Evolutionary conservation across 2,797 vertebrate genomes (phyloP), one percentile per base, ranked within the genome.

Genomic region (Muscicapa striata): DNA sequence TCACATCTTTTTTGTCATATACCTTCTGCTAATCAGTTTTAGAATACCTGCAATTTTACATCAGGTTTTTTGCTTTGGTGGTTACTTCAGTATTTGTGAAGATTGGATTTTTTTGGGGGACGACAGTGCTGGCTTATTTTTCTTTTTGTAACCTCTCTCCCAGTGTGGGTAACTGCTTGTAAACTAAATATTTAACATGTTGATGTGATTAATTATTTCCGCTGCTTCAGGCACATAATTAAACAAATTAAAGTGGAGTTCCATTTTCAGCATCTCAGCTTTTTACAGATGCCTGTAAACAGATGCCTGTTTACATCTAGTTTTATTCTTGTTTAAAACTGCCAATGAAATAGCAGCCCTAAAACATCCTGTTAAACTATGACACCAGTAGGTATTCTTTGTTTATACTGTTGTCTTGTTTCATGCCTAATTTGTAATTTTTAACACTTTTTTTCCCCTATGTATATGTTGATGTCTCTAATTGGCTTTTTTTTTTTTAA

Each of bases 51-150:
- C 10, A 14, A 48, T 67, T 90, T 93, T 59, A 38, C 32, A 78
- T 43, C 46, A 78, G 27, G 4, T 49, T 93, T 32, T 23, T 85
- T 89, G 45, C 43, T 58, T 62, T 57, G 18, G 7, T 13, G 22
- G 57, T 61, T 84, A 48, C 41, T 52, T 77, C 30, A 69, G 0
- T 82, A 67, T 55, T 82, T 91, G 41, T 54, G 24, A 74, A 79
- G 19, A 58, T 4, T 9, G 10, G 22, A 30, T 8, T 57, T 78
- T 41, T 15, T 3, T 3, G 9, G 5, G 2, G 5, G 2, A 6
- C 32, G 36, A 26, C n/a, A 43, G 15, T 80, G 20, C 41, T 66
- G 34, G 9, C 11, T 70, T 87, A 22, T 46, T n/a, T 10, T 62
- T 76, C 27, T 72, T 84, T 49, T 52, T 46, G 26, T 73, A 66